Conservation (phyloP, 92 coral and sea anemone species). For the Siderastrea siderea region DNA sequence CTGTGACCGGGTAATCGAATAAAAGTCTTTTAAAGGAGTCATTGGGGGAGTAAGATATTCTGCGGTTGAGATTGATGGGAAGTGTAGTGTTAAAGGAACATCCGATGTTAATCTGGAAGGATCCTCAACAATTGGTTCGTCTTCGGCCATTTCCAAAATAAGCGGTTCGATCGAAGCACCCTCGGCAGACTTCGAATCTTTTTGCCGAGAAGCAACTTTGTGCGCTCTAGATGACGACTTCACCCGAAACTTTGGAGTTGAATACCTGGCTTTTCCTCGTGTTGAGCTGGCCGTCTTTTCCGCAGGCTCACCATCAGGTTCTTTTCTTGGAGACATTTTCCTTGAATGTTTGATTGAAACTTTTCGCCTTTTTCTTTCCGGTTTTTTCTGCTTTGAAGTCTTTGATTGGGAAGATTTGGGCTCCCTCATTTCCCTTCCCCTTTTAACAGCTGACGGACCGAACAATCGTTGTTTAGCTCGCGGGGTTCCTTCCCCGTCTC, state of each 20-base stretch:
- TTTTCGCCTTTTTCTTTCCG: neutral
- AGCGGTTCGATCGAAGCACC: neutral
- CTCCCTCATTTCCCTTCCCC: neutral
- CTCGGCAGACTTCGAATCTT: slow-evolving; percentile 5
- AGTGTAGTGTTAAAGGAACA: neutral
- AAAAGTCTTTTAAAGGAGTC: slow-evolving; percentile 46
- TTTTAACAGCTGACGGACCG: slow-evolving; percentile 1
- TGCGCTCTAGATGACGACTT: slow-evolving; percentile 15
- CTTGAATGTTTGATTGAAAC: neutral
- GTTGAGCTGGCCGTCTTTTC: slow-evolving; percentile 35
- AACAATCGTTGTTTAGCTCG: slow-evolving; percentile 40
- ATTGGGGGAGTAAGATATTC: slow-evolving; percentile 44
- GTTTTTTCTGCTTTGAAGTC: slow-evolving; percentile 14
- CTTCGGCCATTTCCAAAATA: slow-evolving; percentile 13
- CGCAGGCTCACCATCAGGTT: slow-evolving; percentile 64
- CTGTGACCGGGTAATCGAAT: slow-evolving; percentile 59
- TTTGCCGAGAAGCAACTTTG: slow-evolving; percentile 7
- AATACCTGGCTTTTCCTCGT: slow-evolving; percentile 18
- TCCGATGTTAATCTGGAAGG: slow-evolving; percentile 10
- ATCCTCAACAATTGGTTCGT: slow-evolving; percentile 5
- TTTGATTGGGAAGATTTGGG: neutral
- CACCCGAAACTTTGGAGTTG: slow-evolving; percentile 5
- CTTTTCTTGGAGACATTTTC: slow-evolving; percentile 56
- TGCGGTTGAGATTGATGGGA: slow-evolving; percentile 21
- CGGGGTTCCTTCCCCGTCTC: neutral